phyloP scores from a whole-genome alignment of 2,797 vertebrate genomes.

The Rhabdophis nuchalis region DNA sequence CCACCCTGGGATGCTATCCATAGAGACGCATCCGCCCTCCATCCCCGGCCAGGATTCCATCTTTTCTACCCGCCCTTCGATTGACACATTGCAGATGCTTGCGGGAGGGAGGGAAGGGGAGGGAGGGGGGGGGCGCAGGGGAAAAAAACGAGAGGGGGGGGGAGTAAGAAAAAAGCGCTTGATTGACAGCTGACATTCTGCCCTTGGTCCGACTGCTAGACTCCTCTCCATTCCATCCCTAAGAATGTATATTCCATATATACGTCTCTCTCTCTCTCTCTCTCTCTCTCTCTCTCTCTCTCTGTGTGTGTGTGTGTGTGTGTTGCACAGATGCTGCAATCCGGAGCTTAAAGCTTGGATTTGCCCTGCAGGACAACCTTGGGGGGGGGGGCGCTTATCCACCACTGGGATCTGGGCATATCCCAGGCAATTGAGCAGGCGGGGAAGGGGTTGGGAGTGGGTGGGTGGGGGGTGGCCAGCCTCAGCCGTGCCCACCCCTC shows the following conservation, averaged over 20 bases:
- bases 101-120: not conserved
- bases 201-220: not conserved
- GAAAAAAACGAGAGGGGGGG: not conserved
- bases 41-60: not conserved
- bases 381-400: not conserved
- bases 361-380: not conserved
- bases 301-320: no score
- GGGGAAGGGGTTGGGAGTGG: not conserved
- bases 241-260: not conserved
- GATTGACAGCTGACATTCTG: not conserved
- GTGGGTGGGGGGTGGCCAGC: not conserved
- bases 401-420: not conserved
- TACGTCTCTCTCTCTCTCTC: not conserved
- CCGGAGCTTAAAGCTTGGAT: not conserved
- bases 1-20: not conserved
- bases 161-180: not conserved
- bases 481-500: not conserved
- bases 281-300: not conserved
- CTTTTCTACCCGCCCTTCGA: no score
- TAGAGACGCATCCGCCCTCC: not conserved
- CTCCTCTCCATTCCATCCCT: fast-evolving
- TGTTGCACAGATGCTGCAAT: not conserved
- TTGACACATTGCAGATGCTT: not conserved
- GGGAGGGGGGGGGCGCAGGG: fast-evolving
- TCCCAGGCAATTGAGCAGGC: not conserved